Base-by-base conservation (phyloP, 2,113 vertebrate species). In the Plectropomus leopardus region DNA sequence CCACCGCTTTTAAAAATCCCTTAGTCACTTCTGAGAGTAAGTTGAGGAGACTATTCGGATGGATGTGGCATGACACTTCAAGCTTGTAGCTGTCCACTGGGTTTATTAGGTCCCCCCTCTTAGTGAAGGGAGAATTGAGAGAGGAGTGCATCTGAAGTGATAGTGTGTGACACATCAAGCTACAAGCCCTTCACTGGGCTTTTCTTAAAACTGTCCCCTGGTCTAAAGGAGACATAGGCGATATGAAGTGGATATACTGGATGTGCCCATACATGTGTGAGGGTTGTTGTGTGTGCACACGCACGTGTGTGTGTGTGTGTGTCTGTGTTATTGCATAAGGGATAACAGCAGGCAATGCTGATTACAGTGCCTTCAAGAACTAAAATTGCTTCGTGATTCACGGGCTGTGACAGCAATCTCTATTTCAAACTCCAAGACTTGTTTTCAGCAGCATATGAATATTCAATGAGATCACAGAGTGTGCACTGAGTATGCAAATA, bases 391-490 rank as follows among this genome's bases (percentile, higher is more conserved):
- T 75, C 17, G 28, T 89, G 86, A 87, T 87, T 90, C 88, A 82
- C 53, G 4, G 66, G 73, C 75, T 86, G 78, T 84, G 83, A 83
- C 80, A 86, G 63, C 74, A 84, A 86, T 87, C 85, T 92, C 85
- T 83, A 80, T 87, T 72, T 85, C 73, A 70, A 87, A 88, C 34
- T 73, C 53, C 5, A 64, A 70, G 57, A 83, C 67, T 81, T 85
- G 86, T 88, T 86, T 87, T 86, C 60, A 60, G 59, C 77, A 78
- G 61, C 70, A 48, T 80, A 86, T 87, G 88, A 86, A 89, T 85
- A 88, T 90, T 90, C 76, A 86, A 48, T 80, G 67, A 77, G 78
- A 66, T 68, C 48, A 72, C 73, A 66, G 80, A 51, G 55, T 60
- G 70, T 69, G 68, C 58, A 57, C 26, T 34, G 78, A 83, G 74